Base-by-base conservation (phyloP, 1,140 invertebrate species). In the Zaprionus ghesquierei region DNA sequence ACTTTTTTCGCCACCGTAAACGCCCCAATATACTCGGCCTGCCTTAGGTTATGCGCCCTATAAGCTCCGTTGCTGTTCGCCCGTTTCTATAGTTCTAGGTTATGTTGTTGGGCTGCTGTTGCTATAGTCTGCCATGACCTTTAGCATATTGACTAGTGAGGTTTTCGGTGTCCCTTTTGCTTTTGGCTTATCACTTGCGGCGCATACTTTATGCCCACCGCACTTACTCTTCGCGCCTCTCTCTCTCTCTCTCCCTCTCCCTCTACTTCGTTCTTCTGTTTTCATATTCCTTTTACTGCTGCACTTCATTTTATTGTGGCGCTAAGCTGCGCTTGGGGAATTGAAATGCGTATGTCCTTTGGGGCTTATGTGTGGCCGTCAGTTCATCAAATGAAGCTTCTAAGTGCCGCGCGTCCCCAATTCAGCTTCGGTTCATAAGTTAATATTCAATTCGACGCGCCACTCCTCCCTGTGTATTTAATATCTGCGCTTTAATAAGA, bases 251-350 rank as follows among this genome's bases (percentile, higher is more conserved):
- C 44, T 33, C 27, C 23, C 15, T 72, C 44, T 61, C 15, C 33
- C 55, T 18, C 49, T 55, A n/a, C 63, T 74, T 68, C 63, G 59
- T 77, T 59, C 25, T 49, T 55, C 49, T 33, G 55, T 35, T 31
- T 13, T 66, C 56, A 50, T 63, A 49, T 64, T 78, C 71, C 69
- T 86, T 79, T 86, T 77, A 82, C 60, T 75, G 79, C 79, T 86
- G 82, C 82, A 86, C 82, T 87, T 86, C 82, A 87, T 86, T 86
- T 86, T 86, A 86, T 86, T 86, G 72, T 87, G 75, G 75, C 55
- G 75, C 82, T 87, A 86, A 86, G 82, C 82, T 87, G 71, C 78
- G 82, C 77, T 86, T 77, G 79, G 82, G 82, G 82, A 86, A 87
- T 87, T 87, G 78, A 86, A 77, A 86, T 87, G 82, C 84, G 71